These are phyloP conservation scores for Conchocele bisecta DNA, from an alignment of 2,888 invertebrate species.

Conservation along the genomic window DNA sequence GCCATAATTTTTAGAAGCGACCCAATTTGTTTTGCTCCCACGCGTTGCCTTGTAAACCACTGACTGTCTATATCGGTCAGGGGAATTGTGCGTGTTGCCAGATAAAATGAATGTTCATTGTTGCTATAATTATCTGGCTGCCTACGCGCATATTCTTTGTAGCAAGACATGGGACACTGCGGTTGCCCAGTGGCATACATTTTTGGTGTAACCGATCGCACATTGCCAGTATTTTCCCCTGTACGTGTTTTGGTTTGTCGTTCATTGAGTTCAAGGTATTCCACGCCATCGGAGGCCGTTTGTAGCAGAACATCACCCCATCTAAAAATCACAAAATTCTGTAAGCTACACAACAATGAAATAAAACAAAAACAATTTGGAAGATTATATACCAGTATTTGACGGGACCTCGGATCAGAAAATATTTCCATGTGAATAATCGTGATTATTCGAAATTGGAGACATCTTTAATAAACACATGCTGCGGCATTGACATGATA, in stretches of 20 bases:
- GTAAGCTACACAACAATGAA: no score
- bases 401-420: no score
- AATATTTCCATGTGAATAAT: no score
- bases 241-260: constrained; percentile 42
- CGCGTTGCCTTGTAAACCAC: not conserved
- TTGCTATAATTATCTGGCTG: constrained; percentile 20
- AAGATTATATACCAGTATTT: no score
- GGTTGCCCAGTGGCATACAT: no score
- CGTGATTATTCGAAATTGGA: no score
- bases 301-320: constrained; percentile 34
- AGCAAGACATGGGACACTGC: no score
- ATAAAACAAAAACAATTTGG: no score
- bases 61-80: not conserved
- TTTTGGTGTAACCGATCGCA: constrained; percentile 34
- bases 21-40: constrained; percentile 38
- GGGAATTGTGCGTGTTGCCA: constrained; percentile 31
- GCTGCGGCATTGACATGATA: no score
- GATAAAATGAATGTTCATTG: constrained; percentile 27
- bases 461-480: no score
- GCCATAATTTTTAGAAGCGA: constrained; percentile 34
- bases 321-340: no score
- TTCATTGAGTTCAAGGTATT: constrained; percentile 31
- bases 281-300: constrained; percentile 13
- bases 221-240: constrained; percentile 36
- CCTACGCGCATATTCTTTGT: no score